These are phyloP conservation scores for Pempheris klunzingeri DNA, from an alignment of 2,797 vertebrate species.

Conservation along the genomic window DNA sequence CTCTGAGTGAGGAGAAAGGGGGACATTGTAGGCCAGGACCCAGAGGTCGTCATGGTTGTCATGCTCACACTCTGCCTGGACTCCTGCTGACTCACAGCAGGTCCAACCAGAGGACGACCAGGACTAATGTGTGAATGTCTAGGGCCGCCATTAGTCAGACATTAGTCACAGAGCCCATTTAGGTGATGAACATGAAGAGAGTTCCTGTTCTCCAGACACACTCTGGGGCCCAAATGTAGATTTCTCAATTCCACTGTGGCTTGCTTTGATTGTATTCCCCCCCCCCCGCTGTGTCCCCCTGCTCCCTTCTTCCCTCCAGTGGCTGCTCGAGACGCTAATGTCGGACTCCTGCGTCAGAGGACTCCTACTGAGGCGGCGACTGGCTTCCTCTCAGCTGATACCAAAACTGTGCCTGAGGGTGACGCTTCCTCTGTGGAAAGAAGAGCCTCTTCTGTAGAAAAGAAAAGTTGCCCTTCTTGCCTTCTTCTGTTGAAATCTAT, in stretches of 20 bases:
- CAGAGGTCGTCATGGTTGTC: conserved; percentile 71
- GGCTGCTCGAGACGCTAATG: neutral
- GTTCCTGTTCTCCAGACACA: conserved; percentile 57
- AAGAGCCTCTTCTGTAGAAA: neutral
- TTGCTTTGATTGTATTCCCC: conserved; percentile 47
- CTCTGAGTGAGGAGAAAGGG: conserved; percentile 73
- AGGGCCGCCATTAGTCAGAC: conserved; percentile 78
- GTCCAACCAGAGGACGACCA: conserved; percentile 43
- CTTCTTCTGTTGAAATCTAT: conserved; percentile 11
- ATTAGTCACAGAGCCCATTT: conserved; percentile 76
- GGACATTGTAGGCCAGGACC: conserved; percentile 72
- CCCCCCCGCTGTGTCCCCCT: conserved; percentile 12
- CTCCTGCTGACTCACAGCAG: conserved; percentile 76
- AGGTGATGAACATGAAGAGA: conserved; percentile 48
- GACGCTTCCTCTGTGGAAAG: conserved; percentile 15
- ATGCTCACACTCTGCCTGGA: conserved; percentile 58
- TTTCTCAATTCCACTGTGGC: conserved; percentile 56
- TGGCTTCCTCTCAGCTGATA: conserved; percentile 36
- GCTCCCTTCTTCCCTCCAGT: conserved; percentile 3
- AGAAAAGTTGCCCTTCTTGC: neutral
- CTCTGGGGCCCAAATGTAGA: conserved; percentile 36
- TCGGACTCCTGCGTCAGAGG: conserved; percentile 36
- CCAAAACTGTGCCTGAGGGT: conserved; percentile 20
- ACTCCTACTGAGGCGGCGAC: conserved; percentile 44
- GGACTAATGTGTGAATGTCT: conserved; percentile 56